Evolutionary conservation across 2,888 invertebrate species (phyloP), one percentile per base, ranked within the genome.

Genomic region (Synanthedon myopaeformis): DNA sequence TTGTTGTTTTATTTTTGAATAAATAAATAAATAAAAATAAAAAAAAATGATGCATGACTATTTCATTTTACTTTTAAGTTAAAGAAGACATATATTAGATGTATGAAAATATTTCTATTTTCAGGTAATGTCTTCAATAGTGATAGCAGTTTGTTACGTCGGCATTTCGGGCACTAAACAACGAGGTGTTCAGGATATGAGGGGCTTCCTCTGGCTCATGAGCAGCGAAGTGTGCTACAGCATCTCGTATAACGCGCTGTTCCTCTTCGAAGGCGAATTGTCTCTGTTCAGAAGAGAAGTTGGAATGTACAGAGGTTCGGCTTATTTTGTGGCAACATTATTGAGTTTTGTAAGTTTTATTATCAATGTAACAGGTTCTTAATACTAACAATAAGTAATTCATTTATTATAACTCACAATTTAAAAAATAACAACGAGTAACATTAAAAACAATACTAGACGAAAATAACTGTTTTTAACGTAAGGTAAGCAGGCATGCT

Each of bases 201-300:
- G 83, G 13, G 89, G 89, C 0, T 76, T 86, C 42, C 74, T 89
- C 8, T 89, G 89, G 82, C 65, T 89, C 48, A 66, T 87, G 54
- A 82, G 79, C 53, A 82, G 88, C n/a, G 89, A 89, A 57, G 74
- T 89, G 0, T 75, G 79, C 49, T 89, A 88, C 64, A 75, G 76
- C 0, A 57, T 85, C 3, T 76, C 89, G 1, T 89, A 89, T 62
- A 75, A 75, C 13, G 82, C 88, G 0, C 66, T 89, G 42, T 86
- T 80, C 52, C 76, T 78, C 6, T 83, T 89, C 52, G 77, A 83
- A 12, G 55, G 61, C 0, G 85, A 88, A 35, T 67, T 88, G 4
- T 59, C 76, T 0, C 61, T 89, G 54, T 89, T 86, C 55, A 78
- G 74, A 54, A 67, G 88, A 49, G 89, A 89, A 62, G 72, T 70